Percentiles rank a stretch among this genome's conserved stretches.
These are phyloP conservation scores for Atopsyche davidsoni DNA, from an alignment of 1,140 invertebrate species.

Conservation along the genomic window DNA sequence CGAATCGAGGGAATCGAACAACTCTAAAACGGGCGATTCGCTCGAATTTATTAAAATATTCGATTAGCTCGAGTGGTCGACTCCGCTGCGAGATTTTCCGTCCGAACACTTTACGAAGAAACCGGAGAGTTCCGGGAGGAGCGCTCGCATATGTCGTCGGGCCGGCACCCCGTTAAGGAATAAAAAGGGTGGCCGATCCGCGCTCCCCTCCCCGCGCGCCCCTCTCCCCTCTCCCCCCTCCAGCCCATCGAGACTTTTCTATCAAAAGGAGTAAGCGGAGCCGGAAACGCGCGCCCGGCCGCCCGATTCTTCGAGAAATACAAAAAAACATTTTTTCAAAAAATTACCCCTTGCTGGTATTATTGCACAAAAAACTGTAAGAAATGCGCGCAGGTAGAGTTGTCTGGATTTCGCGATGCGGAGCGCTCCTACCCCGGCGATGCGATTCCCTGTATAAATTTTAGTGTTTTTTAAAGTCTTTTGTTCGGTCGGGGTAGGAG, in stretches of 20 bases:
- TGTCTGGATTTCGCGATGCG: constrained; percentile 30
- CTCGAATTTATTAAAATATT: too few species aligned
- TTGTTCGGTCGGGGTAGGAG: constrained; percentile 25
- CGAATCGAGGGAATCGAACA: constrained; percentile 1
- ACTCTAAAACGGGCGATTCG: too few species aligned
- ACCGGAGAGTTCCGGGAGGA: constrained; percentile 1
- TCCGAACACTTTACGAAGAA: too few species aligned
- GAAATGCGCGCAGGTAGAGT: constrained; percentile 20
- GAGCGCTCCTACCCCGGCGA: constrained; percentile 17
- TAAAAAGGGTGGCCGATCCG: constrained; percentile 25
- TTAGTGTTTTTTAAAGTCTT: constrained; percentile 25
- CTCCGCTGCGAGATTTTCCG: too few species aligned
- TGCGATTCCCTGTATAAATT: constrained; percentile 25
- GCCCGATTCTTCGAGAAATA: constrained; percentile 3
- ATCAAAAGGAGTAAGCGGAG: constrained; percentile 13
- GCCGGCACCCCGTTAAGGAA: constrained; percentile 29
- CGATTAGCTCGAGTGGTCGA: too few species aligned
- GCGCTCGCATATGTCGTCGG: constrained; percentile 22
- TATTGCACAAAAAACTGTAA: constrained; percentile 14
- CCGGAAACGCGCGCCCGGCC: constrained; percentile 14
- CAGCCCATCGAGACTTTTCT: neutral
- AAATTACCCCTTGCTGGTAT: constrained; percentile 21
- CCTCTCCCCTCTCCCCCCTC: neutral
- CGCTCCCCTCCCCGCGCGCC: constrained; percentile 2
- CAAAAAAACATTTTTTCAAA: constrained; percentile 18